These are phyloP conservation scores for Oenanthe melanoleuca DNA, from an alignment of 2,113 vertebrate genomes.

Conservation along the genomic window DNA sequence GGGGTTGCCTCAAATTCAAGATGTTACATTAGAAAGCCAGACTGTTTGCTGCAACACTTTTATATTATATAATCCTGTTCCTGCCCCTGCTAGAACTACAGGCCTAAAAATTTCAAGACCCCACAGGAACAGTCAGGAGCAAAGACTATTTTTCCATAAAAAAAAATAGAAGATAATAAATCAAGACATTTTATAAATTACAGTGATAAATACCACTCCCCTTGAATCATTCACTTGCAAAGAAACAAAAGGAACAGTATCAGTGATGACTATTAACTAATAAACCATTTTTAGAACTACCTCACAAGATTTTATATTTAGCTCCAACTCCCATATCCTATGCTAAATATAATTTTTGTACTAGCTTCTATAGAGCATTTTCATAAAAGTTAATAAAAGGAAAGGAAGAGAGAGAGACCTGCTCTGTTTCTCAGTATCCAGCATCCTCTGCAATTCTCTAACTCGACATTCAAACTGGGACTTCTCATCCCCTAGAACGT, in stretches of 20 bases:
- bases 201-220: constrained; percentile 28
- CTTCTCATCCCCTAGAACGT: constrained; percentile 93
- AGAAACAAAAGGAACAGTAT: constrained; percentile 27
- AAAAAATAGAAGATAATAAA: background rate
- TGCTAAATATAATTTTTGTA: constrained; percentile 9
- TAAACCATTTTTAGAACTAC: constrained; percentile 3
- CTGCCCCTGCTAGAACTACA: constrained; percentile 2
- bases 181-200: constrained; percentile 2
- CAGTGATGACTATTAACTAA: constrained; percentile 8
- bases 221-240: background rate
- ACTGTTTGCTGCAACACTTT: constrained; percentile 7
- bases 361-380: background rate
- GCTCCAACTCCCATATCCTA: constrained; percentile 8
- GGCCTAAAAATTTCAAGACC: constrained; percentile 1
- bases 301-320: constrained; percentile 32
- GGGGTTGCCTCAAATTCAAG: constrained; percentile 27
- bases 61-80: background rate
- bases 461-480: constrained; percentile 92
- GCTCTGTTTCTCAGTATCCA: constrained; percentile 97
- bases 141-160: background rate
- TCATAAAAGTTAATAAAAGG: background rate
- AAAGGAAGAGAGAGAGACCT: constrained; percentile 74
- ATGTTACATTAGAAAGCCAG: constrained; percentile 23
- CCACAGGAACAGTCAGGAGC: background rate
- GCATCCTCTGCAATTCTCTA: constrained; percentile 91